Conservation (phyloP, 1,140 invertebrate genomes). For the Achroia grisella region DNA sequence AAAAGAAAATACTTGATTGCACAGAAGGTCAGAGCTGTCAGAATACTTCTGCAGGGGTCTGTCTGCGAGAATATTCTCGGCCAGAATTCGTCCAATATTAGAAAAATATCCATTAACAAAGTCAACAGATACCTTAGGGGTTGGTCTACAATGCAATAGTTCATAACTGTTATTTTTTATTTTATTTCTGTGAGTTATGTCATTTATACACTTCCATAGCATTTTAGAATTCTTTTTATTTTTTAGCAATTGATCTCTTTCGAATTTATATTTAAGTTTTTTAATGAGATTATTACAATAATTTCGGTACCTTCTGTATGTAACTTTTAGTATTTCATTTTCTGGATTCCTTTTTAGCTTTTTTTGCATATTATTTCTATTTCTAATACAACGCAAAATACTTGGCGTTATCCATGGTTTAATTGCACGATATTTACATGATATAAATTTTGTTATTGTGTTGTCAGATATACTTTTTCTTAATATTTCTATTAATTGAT, state of each 20-base stretch:
- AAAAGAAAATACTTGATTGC: slow-evolving; percentile 6
- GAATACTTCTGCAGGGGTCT: no score
- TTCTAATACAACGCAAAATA: slow-evolving; percentile 1
- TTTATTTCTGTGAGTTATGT: no score
- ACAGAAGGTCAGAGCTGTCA: no score
- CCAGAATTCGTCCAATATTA: no score
- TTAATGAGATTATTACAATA: slow-evolving; percentile 3
- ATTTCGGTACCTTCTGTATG: slow-evolving; percentile 4
- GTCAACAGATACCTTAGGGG: no score
- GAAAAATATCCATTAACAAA: no score
- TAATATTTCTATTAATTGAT: not conserved
- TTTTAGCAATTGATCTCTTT: not conserved
- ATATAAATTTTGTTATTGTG: not conserved
- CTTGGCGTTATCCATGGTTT: slow-evolving; percentile 7
- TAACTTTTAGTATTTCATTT: not conserved
- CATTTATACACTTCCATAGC: slow-evolving; percentile 2
- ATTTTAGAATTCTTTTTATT: slow-evolving; percentile 4
- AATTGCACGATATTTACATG: not conserved
- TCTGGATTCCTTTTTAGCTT: not conserved
- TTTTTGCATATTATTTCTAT: slow-evolving; percentile 4
- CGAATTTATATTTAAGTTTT: not conserved
- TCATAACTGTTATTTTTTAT: no score
- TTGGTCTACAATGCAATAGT: no score
- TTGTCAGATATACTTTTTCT: not conserved
- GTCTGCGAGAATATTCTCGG: no score